A percentile compares a stretch with the other conserved stretches of the same genome.
Conservation (phyloP, 64 coral and sea anemone species). For the Cladopsammia gracilis region DNA sequence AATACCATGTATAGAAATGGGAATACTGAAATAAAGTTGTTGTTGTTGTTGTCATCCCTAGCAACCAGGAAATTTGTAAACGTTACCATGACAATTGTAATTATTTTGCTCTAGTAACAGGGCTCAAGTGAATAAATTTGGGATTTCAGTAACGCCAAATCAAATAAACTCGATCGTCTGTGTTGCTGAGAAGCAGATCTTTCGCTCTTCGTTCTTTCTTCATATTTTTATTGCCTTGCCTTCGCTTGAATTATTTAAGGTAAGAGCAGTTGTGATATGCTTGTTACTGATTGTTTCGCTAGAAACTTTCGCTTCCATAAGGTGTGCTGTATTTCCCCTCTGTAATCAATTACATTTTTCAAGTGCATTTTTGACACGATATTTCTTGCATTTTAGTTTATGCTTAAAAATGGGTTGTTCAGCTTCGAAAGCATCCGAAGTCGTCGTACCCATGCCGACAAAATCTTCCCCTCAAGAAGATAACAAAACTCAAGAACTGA, state of each 20-base stretch:
- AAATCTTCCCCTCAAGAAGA: constrained; percentile 15
- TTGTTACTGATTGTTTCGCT: background rate
- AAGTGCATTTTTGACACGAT: constrained; percentile 12
- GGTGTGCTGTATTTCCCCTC: no score
- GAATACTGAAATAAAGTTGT: no score
- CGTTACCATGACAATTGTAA: constrained; percentile 16
- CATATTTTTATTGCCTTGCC: background rate
- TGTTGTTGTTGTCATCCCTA: background rate
- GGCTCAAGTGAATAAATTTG: constrained; percentile 8
- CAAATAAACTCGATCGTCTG: background rate
- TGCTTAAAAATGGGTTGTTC: constrained; percentile 82
- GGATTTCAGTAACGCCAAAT: constrained; percentile 3
- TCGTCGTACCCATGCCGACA: constrained; percentile 69
- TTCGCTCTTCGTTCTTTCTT: background rate
- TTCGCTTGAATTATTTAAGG: background rate
- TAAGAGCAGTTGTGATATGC: background rate
- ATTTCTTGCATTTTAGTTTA: constrained; percentile 13
- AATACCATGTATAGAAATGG: no score
- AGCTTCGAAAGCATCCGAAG: constrained; percentile 73
- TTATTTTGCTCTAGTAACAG: constrained; percentile 32
- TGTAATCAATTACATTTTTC: background rate
- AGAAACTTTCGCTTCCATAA: background rate
- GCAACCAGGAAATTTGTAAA: constrained; percentile 22
- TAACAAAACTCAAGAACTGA: constrained; percentile 13
- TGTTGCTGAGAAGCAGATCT: background rate